Evolutionary conservation across 2,888 invertebrate species (phyloP).

Genomic region (Aplocera efformata): DNA sequence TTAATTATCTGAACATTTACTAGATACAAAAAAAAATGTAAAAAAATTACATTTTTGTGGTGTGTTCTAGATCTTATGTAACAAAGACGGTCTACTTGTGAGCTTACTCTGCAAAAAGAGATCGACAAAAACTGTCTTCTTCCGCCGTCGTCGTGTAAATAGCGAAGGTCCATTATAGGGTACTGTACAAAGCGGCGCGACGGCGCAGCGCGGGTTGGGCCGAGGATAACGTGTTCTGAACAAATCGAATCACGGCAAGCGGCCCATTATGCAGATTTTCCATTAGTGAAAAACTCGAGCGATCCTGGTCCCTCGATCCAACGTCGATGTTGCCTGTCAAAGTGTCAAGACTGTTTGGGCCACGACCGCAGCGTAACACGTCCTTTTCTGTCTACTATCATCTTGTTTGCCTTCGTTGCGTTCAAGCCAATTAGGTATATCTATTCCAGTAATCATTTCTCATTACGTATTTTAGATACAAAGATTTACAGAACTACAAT

Average conservation of each 20-base stretch:
- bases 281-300: constrained; percentile 66
- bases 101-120: constrained; percentile 47
- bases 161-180: constrained; percentile 60
- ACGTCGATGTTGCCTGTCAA: constrained; percentile 24
- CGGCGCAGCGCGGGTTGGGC: constrained; percentile 36
- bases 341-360: constrained; percentile 2
- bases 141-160: constrained; percentile 50
- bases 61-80: constrained; percentile 19
- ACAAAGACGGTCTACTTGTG: constrained; percentile 47
- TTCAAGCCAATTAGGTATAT: not conserved
- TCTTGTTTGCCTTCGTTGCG: constrained; percentile 1
- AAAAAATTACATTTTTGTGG: too few relatives aligned
- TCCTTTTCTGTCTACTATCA: not conserved
- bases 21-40: too few relatives aligned
- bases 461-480: constrained; percentile 2
- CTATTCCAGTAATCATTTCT: too few relatives aligned
- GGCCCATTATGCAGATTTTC: constrained; percentile 75
- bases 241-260: constrained; percentile 68
- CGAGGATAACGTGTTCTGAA: constrained; percentile 54
- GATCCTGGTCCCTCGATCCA: constrained; percentile 35
- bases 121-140: constrained; percentile 55
- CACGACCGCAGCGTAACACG: not conserved
- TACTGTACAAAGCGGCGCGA: too few relatives aligned
- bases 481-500: constrained; percentile 13
- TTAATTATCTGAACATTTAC: too few relatives aligned